Base-by-base conservation (phyloP, 2,888 invertebrate species). In the Synanthedon andrenaeformis region DNA sequence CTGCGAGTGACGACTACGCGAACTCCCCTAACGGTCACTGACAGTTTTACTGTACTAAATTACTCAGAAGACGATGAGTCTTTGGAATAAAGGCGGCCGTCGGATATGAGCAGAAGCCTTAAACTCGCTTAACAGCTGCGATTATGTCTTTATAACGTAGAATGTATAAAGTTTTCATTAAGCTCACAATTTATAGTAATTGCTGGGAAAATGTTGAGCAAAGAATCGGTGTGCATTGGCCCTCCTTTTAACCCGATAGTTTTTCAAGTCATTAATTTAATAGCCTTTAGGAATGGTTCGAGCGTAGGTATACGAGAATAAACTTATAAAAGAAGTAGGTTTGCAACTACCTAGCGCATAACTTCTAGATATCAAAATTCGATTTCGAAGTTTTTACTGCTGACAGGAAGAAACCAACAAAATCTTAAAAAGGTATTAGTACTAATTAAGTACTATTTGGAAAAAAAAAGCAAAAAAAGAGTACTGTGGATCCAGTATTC, bases 81-180 rank as follows among this genome's bases (percentile, higher is more conserved):
- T 23, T 23, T 5, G 35, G 10, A 35, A 10, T 35, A 2, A 35
- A 35, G 35, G 8, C 35, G 10, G 35, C 3, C 35, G 35, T 35
- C 35, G 35, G 35, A 35, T 35, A 35, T 35, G 35, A 35, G 2
- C 35, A 8, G 35, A 35, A 35, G 35, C 10, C 35, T 35, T 59
- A 59, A 50, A 53, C 57, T 55, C 53, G 28, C 23, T n/a, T 3
- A 49, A 1, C 17, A 59, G 57, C 60, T 59, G 58, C 65, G 61
- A 79, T 80, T 79, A 81, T 60, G 62, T 61, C 56, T 62, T 67
- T 69, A 64, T 62, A 61, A 61, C 63, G 57, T 65, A 66, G 66
- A 70, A 70, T 71, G 76, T 76, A 77, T 78, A 74, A 76, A 69
- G 68, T 74, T 80, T 79, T 72, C 70, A 78, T 82, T 79, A 76